Conservation (phyloP, 2,113 vertebrate genomes). For the Himantopus leucocephalus region DNA sequence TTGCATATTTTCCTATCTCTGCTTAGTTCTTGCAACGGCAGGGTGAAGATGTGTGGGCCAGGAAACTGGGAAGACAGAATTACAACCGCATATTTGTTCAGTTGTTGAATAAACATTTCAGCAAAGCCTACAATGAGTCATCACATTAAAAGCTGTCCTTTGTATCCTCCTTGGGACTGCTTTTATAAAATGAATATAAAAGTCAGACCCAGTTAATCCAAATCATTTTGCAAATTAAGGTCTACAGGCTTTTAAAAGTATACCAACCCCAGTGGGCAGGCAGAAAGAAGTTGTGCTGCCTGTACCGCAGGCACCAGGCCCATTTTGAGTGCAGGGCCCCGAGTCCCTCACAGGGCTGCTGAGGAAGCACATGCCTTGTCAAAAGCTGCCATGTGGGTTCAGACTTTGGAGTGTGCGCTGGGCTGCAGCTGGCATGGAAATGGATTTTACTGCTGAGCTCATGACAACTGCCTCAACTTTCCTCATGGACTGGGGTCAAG, state of each 20-base stretch:
- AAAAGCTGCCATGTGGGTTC: not conserved
- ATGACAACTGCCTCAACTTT: not conserved
- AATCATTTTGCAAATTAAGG: not conserved
- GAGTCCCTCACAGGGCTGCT: not conserved
- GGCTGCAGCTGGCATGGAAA: not conserved
- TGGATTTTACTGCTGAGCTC: not conserved
- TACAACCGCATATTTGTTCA: not conserved
- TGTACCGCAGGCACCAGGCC: fast-evolving
- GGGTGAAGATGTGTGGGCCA: not conserved
- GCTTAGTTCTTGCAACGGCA: not conserved
- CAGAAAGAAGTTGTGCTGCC: not conserved
- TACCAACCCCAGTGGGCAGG: not conserved
- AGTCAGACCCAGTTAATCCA: not conserved
- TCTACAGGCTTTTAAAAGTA: not conserved
- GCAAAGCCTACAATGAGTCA: not conserved
- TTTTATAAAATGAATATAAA: not conserved
- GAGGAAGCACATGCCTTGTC: not conserved
- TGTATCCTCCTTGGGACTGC: not conserved
- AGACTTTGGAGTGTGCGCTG: not conserved
- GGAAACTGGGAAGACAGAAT: not conserved
- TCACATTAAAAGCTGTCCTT: not conserved
- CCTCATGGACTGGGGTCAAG: not conserved
- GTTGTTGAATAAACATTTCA: not conserved
- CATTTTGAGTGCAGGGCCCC: not conserved
- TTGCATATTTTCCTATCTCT: not conserved